These are phyloP conservation scores for Cryptotis parvus DNA, from an alignment of 2,113 vertebrate genomes.

Conservation along the genomic window DNA sequence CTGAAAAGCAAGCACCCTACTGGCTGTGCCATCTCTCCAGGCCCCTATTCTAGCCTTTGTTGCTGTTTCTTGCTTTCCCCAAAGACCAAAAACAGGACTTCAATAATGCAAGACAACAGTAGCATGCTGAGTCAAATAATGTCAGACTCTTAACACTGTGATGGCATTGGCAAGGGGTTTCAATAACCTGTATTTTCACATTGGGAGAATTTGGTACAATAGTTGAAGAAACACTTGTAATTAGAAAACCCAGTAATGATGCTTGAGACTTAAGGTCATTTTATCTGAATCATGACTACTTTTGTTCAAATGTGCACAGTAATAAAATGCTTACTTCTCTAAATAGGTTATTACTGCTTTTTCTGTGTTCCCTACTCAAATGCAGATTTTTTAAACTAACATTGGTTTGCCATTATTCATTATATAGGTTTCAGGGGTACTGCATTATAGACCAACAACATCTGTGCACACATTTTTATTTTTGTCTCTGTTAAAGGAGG, in stretches of 20 bases:
- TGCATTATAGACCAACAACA: background rate
- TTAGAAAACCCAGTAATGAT: background rate
- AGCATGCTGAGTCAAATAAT: background rate
- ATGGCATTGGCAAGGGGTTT: background rate
- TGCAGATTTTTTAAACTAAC: background rate
- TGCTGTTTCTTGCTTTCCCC: too few relatives aligned
- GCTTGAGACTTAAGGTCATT: background rate
- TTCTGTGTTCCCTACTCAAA: background rate
- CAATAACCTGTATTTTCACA: background rate
- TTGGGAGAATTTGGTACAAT: background rate
- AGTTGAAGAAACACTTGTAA: background rate
- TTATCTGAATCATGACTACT: background rate
- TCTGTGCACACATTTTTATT: background rate
- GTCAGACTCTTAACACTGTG: background rate
- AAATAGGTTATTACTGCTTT: background rate
- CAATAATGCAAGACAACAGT: background rate
- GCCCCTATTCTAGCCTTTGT: too few relatives aligned
- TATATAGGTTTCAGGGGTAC: background rate
- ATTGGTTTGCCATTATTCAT: background rate
- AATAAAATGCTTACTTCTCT: background rate
- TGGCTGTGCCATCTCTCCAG: too few relatives aligned
- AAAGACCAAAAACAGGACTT: too few relatives aligned
- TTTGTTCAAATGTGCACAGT: slow-evolving; percentile 27
- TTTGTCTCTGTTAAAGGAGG: background rate
- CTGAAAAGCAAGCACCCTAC: too few relatives aligned